Percentiles rank a stretch among this genome's conserved stretches.
Conservation (phyloP, 2,113 vertebrate species). For the Phasianus colchicus region DNA sequence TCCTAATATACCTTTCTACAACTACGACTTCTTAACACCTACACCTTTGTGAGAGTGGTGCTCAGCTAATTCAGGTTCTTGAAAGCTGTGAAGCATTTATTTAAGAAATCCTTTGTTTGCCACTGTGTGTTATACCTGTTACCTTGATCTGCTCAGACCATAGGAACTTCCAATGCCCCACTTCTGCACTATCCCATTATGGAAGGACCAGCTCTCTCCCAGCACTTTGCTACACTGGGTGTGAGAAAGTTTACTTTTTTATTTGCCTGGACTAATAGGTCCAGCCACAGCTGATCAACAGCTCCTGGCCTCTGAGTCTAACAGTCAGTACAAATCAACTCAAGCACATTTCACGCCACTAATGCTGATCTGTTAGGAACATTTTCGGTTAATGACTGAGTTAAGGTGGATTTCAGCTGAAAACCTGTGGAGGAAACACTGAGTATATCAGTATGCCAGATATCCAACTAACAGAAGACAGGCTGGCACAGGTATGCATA, state of each 20-base stretch:
- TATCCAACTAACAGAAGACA: neutral
- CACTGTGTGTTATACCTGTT: neutral
- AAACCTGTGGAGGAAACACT: neutral
- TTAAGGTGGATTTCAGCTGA: neutral
- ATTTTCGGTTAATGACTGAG: neutral
- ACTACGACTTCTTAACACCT: neutral
- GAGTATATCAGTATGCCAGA: neutral
- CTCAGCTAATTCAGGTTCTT: neutral
- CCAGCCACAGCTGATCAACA: neutral
- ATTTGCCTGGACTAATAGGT: neutral
- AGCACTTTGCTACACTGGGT: neutral
- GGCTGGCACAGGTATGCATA: neutral
- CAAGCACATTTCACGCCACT: neutral
- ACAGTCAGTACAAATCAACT: neutral
- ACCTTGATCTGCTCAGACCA: neutral
- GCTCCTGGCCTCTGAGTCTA: neutral
- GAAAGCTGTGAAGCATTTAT: neutral
- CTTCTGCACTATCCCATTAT: neutral
- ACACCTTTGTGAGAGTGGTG: neutral
- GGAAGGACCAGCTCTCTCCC: neutral
- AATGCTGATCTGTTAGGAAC: neutral
- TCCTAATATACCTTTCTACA: neutral
- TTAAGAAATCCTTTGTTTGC: neutral
- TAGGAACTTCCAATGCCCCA: neutral
- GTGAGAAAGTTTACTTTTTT: neutral